Conservation (phyloP, 2,888 invertebrate genomes). For the Caenorhabditis virilis region DNA sequence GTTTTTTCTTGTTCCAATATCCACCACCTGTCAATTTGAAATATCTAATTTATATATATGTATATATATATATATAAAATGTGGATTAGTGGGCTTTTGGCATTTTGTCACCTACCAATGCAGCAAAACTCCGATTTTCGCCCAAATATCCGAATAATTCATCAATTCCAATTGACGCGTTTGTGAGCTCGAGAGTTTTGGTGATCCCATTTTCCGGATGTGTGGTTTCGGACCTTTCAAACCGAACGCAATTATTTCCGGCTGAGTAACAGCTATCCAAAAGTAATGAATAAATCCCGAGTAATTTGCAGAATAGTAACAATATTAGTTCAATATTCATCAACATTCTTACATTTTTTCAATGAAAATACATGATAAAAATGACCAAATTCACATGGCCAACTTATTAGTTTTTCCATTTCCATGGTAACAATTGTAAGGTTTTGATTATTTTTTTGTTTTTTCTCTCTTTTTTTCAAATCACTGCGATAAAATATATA, state of each 20-base stretch:
- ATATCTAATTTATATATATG: too few species aligned
- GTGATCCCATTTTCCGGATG: too few species aligned
- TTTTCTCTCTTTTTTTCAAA: not conserved
- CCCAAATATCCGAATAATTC: constrained; percentile 30
- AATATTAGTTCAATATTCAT: too few species aligned
- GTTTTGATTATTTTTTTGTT: constrained; percentile 1
- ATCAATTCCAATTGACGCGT: too few species aligned
- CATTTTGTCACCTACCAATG: constrained; percentile 26
- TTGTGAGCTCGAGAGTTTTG: too few species aligned
- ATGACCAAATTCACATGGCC: not conserved
- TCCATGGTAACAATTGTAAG: constrained; percentile 1
- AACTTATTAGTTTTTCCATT: not conserved
- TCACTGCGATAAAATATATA: too few species aligned
- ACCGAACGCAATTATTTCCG: constrained; percentile 20
- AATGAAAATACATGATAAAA: not conserved
- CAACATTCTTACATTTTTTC: too few species aligned
- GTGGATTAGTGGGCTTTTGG: too few species aligned
- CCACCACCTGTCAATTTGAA: constrained; percentile 20
- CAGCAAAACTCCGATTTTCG: constrained; percentile 25
- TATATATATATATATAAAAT: too few species aligned
- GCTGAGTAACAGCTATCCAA: constrained; percentile 26
- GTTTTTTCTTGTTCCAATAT: constrained; percentile 12
- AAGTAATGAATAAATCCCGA: not conserved
- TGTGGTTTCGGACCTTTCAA: too few species aligned
- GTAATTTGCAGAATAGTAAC: too few species aligned